Evolutionary conservation across 2,113 vertebrate genomes (phyloP), one percentile per base, ranked within the genome.

Genomic region (Neolamprologus devosi): DNA sequence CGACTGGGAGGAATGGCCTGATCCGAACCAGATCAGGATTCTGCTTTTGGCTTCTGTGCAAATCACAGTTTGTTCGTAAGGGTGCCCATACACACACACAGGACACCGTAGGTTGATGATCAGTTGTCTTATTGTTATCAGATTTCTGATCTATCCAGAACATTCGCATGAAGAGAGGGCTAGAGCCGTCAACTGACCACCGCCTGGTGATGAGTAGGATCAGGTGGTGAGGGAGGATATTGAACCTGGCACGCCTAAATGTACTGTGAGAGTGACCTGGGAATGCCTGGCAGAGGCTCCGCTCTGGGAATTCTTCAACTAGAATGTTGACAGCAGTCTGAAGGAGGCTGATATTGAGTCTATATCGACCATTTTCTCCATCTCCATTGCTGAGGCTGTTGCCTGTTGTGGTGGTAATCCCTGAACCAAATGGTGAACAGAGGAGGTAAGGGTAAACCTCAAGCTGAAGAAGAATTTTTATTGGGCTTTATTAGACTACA

Each of bases 361-460:
- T 63, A 63, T 7, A 63, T 35, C 1, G 1, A 63, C 28, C 28
- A 63, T 33, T 1, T 19, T 7, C 58, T 33, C 58, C 5, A 19
- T 33, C 30, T 63, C 28, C 17, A 0, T 35, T 7, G 30, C 58
- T 63, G 58, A 63, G 58, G 58, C 58, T 9, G 5, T 63, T 63
- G 58, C 0, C 58, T 63, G 30, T 63, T 35, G 58, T 63, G 58
- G 58, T 35, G 30, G 58, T 19, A 35, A 63, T 63, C 1, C 16
- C 30, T 63, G 17, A 35, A 63, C 58, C 58, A 63, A 30, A 63
- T 1, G 17, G 58, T 63, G 30, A 35, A 35, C 58, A 63, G 28
- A 11, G 4, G 58, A 7, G 0, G 17, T 35, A 63, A 63, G 6
- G 30, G 17, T 35, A 63, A 63, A 63, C 28, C 58, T 63, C 0